Evolutionary conservation across 2,888 invertebrate genomes (phyloP), one percentile per base, ranked within the genome.

Genomic region (Dasysyrphus tricinctus): DNA sequence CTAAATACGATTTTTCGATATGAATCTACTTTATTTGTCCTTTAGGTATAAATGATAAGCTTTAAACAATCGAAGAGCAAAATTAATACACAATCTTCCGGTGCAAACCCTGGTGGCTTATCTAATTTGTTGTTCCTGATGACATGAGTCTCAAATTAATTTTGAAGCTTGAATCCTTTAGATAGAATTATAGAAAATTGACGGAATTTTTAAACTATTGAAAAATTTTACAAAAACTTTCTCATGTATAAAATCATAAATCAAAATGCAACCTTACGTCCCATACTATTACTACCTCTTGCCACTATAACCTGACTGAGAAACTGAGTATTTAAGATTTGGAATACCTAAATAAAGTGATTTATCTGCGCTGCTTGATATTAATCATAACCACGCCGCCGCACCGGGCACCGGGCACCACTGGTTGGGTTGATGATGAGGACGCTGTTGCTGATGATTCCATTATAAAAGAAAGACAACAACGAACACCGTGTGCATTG

Each of bases 331-430:
- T 85, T 85, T 85, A 73, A 77, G 77, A 77, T 80, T 80, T 73
- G 69, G 63, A 69, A 76, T 85, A 85, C 34, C 51, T 34, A 19
- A 54, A 74, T 85, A 81, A 85, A 85, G 81, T 81, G 85, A 85
- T 85, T 85, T 85, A 85, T 85, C 77, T 77, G 69, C 49, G 73
- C 69, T 73, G 69, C 69, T 69, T 69, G 80, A 85, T 80, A 80
- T 77, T 77, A 73, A 85, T 80, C 80, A 80, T 77, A 49, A 69
- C 67, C 67, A 73, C 47, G 49, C 37, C 69, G 29, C 49, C 19
- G 16, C 24, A 24, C 24, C 32, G 32, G 2, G 16, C 24, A 24
- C 24, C 32, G 32, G 2, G 54, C 56, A 32, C 16, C 14, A 24
- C 24, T 3, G 24, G 24, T 24, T 24, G 24, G 73, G 14, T 49